These are phyloP conservation scores for Chlorodrepanis virens DNA, from an alignment of 2,113 vertebrate species.

Conservation along the genomic window DNA sequence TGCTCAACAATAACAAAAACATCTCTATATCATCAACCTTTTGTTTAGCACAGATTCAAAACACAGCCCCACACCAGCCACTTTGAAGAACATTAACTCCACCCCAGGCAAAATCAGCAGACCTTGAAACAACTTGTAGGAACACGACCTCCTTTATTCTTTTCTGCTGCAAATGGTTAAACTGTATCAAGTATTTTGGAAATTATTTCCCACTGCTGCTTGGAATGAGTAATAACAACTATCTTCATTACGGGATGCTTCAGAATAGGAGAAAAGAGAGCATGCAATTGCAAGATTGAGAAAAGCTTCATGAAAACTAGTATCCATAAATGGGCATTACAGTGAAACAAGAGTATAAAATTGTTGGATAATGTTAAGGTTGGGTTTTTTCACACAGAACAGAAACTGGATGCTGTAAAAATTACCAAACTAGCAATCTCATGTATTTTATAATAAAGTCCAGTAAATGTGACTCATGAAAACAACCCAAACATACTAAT, in stretches of 20 bases:
- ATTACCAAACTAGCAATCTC: background rate
- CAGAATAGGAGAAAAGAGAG: background rate
- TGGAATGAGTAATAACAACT: background rate
- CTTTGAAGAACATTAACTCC: background rate
- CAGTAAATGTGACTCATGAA: background rate
- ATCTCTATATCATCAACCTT: background rate
- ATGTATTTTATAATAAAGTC: background rate
- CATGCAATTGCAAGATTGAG: background rate
- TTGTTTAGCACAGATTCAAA: background rate
- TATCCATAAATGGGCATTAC: background rate
- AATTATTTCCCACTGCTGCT: background rate
- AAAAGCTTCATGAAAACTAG: background rate
- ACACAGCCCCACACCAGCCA: background rate
- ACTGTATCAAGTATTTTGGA: background rate
- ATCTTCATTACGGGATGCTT: background rate
- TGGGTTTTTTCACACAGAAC: background rate
- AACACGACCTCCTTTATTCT: background rate
- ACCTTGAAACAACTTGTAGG: background rate
- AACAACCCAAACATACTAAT: background rate
- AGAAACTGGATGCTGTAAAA: background rate
- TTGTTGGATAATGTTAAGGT: background rate
- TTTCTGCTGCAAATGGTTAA: background rate
- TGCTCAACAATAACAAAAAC: background rate
- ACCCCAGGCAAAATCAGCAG: background rate
- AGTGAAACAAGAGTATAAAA: background rate